Evolutionary conservation across 2,888 invertebrate genomes (phyloP).

Genomic region (Dorcus parallelipipedus): DNA sequence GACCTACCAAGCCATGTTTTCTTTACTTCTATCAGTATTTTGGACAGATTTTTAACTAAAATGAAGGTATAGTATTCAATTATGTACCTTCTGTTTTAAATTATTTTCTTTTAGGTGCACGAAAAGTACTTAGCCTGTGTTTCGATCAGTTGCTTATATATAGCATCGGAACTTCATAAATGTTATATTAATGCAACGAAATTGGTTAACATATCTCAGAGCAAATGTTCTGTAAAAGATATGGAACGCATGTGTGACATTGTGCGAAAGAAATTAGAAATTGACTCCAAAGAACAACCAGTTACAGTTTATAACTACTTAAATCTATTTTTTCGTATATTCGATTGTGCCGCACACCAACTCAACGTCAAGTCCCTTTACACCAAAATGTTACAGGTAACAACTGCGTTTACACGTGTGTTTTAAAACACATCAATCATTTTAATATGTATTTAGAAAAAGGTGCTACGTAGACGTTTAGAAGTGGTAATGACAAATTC

Average conservation of each 20-base stretch:
- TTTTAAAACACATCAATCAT: constrained; percentile 10
- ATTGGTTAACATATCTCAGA: constrained; percentile 64
- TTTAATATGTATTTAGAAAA: constrained; percentile 47
- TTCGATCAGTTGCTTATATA: constrained; percentile 80
- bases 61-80: constrained; percentile 62
- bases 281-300: constrained; percentile 56
- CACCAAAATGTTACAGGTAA: constrained; percentile 53
- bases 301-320: constrained; percentile 68
- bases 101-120: constrained; percentile 50
- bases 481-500: constrained; percentile 76
- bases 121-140: constrained; percentile 86
- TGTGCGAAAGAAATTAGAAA: constrained; percentile 72
- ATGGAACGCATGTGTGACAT: constrained; percentile 82
- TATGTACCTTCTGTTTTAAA: background rate
- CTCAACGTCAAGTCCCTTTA: constrained; percentile 55
- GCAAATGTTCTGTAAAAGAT: constrained; percentile 81
- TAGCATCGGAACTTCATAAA: constrained; percentile 69
- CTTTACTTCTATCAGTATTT: constrained; percentile 72
- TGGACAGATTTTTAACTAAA: constrained; percentile 78
- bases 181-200: constrained; percentile 63
- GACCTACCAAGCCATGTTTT: constrained; percentile 76
- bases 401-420: constrained; percentile 7
- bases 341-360: constrained; percentile 55
- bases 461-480: constrained; percentile 63
- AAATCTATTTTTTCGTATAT: constrained; percentile 61